A percentile compares a stretch with the other conserved stretches of the same genome.
Evolutionary conservation across 2,797 vertebrate species (phyloP).

Genomic region (Channa striata): DNA sequence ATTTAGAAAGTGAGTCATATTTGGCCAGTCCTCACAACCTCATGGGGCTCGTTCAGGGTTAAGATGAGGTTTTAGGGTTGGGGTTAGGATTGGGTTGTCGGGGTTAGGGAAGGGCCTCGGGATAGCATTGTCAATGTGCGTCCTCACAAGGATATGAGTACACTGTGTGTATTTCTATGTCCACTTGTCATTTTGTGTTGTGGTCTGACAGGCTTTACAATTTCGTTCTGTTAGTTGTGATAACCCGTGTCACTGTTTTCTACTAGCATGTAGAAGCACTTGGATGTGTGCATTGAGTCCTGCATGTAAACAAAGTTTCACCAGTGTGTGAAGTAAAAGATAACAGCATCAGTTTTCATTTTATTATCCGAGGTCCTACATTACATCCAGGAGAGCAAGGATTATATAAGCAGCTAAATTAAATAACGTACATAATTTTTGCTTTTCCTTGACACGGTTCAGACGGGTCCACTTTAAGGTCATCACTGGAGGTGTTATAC

Average conservation of each 20-base stretch:
- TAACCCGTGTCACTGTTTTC: slow-evolving; percentile 46
- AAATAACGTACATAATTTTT: slow-evolving; percentile 34
- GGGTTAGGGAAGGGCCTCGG: too few species aligned
- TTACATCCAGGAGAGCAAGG: slow-evolving; percentile 51
- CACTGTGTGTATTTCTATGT: slow-evolving; percentile 41
- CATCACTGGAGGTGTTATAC: slow-evolving; percentile 31
- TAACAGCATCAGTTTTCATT: slow-evolving; percentile 27
- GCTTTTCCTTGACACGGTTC: slow-evolving; percentile 27
- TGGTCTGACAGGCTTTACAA: slow-evolving; percentile 30
- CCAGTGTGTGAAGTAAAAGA: slow-evolving; percentile 5
- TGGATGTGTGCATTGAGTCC: slow-evolving; percentile 36
- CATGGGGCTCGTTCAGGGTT: too few species aligned
- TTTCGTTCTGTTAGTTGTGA: slow-evolving; percentile 40
- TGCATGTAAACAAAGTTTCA: slow-evolving; percentile 37
- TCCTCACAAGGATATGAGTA: too few species aligned
- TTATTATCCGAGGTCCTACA: slow-evolving; percentile 32
- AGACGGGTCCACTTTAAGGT: slow-evolving; percentile 38
- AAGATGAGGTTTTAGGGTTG: too few species aligned
- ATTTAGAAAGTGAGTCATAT: too few species aligned
- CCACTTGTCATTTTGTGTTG: slow-evolving; percentile 35
- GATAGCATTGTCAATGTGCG: too few species aligned
- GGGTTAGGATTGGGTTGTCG: too few species aligned
- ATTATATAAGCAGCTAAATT: slow-evolving; percentile 42
- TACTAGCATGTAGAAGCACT: slow-evolving; percentile 32
- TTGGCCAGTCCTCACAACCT: too few species aligned